Percentiles rank a stretch among this genome's conserved stretches.
Evolutionary conservation across 2,797 vertebrate species (phyloP).

Genomic region (Huso huso): DNA sequence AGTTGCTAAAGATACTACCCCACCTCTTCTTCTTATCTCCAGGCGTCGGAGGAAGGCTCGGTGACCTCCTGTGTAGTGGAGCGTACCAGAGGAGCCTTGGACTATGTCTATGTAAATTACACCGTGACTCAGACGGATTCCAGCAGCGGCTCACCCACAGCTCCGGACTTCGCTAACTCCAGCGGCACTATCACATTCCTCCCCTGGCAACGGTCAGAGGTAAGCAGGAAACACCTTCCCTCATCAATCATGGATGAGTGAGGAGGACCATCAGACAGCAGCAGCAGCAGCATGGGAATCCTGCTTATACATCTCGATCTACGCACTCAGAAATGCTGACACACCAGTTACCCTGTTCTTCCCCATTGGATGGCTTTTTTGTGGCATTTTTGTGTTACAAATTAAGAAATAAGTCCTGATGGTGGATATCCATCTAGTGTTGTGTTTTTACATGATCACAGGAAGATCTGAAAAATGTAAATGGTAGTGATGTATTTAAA

Average conservation of each 20-base stretch:
- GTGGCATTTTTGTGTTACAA: no score
- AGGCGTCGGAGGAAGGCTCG: conserved; percentile 81
- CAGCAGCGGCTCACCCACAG: conserved; percentile 46
- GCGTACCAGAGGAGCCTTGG: conserved; percentile 78
- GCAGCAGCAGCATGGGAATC: conserved; percentile 1
- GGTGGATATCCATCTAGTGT: no score
- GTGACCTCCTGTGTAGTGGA: conserved; percentile 89
- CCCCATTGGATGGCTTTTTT: no score
- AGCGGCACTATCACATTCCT: conserved; percentile 77
- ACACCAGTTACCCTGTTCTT: no score
- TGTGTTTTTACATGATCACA: no score
- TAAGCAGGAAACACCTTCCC: conserved; percentile 44
- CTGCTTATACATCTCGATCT: no score
- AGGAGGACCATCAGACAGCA: neutral
- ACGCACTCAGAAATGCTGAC: no score
- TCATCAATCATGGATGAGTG: conserved; percentile 21
- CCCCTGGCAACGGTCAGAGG: conserved; percentile 83
- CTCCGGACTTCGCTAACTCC: conserved; percentile 77
- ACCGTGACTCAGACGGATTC: conserved; percentile 70
- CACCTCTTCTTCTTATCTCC: conserved; percentile 30
- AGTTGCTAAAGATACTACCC: neutral
- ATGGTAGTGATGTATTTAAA: no score
- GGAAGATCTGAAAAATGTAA: no score
- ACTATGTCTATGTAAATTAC: conserved; percentile 81
- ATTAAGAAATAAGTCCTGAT: no score